Evolutionary conservation across 2,797 vertebrate species (phyloP), one percentile per base, ranked within the genome.

Genomic region (Meriones psammophilus): DNA sequence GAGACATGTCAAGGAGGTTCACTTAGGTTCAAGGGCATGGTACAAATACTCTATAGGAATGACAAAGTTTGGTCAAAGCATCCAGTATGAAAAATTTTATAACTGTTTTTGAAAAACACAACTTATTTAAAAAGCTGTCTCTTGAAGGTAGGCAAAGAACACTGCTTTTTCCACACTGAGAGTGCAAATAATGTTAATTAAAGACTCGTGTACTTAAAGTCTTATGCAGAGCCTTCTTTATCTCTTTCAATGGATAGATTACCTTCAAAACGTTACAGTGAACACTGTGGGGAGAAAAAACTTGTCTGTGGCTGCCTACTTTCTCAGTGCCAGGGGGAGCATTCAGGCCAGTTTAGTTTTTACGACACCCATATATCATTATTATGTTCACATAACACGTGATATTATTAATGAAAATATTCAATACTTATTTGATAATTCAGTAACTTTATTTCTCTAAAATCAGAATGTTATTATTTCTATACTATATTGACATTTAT

Each of bases 71-170:
- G 83, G 24, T 18, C 83, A 89, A 28, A 87, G 8, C 77, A 46
- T 33, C 4, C 24, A 17, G 5, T n/a, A 73, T 26, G 77, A 20
- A 26, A 92, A 78, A 46, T 46, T 12, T 78, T 74, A 22, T 22
- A 95, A 39, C 7, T 83, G 42, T 36, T 92, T 92, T 86, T 68
- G 7, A 58, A 96, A 96, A 78, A 58, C 69, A 58, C 1, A 84
- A 28, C 68, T 7, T 88, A 18, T 28, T 56, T 60, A 88, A 42
- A 74, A 88, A 78, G 17, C 1, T 64, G 33, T 71, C 22, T 54
- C 15, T 85, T 64, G 9, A 93, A 80, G 1, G 5, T 46, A 36
- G n/a, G 3, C 91, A 10, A 78, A 81, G 46, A 33, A 76, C 33
- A 69, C 4, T 77, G 80, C 26, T 14, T 80, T 90, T 92, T 95